Conservation (phyloP, 2,113 vertebrate genomes). For the Prietella phreatophila region DNA sequence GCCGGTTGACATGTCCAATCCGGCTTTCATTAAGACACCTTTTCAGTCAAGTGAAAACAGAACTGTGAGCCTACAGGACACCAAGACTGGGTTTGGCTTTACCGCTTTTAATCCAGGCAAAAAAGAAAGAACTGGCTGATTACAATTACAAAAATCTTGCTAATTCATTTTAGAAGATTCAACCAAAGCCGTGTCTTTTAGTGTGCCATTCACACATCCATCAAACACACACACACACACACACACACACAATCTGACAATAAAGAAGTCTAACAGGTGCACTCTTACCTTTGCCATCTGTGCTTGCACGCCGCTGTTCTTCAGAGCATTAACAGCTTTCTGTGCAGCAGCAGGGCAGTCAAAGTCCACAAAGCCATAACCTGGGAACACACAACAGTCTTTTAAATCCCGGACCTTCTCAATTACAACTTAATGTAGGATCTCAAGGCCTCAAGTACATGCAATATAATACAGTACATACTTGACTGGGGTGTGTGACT, state of each 20-base stretch:
- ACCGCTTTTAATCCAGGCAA: not conserved
- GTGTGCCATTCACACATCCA: not conserved
- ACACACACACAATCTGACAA: not conserved
- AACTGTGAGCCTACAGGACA: not conserved
- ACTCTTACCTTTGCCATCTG: conserved; percentile 97
- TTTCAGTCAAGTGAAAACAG: conserved; percentile 6
- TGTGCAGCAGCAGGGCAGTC: conserved; percentile 95
- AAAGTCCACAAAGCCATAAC: conserved; percentile 98
- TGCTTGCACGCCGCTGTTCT: conserved; percentile 91
- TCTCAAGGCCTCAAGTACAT: not conserved
- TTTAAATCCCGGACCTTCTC: conserved; percentile 40
- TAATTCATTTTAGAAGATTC: not conserved
- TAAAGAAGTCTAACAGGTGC: conserved; percentile 28
- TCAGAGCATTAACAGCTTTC: conserved; percentile 94
- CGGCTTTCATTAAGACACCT: not conserved
- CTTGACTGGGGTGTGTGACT: not conserved
- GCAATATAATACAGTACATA: not conserved
- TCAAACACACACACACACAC: not conserved
- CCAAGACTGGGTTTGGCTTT: not conserved
- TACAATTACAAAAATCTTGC: not conserved
- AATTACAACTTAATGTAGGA: not conserved
- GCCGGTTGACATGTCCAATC: not conserved
- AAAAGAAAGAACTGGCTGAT: not conserved
- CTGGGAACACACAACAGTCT: conserved; percentile 69
- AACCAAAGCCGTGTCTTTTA: not conserved